A percentile compares a stretch with the other conserved stretches of the same genome.
These are phyloP conservation scores for Eupsittula cactorum DNA, from an alignment of 2,113 vertebrate genomes.

Conservation along the genomic window DNA sequence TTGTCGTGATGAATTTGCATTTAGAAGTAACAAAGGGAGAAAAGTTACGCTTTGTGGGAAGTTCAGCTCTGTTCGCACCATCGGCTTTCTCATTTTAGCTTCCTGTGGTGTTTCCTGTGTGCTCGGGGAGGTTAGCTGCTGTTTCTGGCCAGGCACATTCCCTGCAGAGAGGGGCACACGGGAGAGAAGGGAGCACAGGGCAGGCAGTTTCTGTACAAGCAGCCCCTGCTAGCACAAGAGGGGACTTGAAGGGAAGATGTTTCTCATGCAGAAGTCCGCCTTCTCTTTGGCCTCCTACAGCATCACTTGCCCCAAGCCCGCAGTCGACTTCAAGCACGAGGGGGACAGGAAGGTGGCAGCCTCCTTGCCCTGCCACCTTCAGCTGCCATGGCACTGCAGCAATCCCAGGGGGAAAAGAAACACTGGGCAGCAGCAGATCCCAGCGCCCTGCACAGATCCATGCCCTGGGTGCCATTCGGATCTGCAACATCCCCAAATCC, in stretches of 20 bases:
- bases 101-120: background rate
- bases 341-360: background rate
- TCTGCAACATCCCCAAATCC: background rate
- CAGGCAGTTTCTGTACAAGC: background rate
- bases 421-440: background rate
- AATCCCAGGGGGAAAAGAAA: background rate
- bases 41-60: conserved; percentile 31
- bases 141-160: background rate
- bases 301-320: fast-evolving
- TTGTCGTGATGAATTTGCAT: background rate
- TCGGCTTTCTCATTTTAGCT: background rate
- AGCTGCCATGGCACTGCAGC: no score
- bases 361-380: background rate
- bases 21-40: background rate
- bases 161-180: background rate
- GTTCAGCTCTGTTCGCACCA: background rate
- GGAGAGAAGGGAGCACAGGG: background rate
- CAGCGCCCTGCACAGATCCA: fast-evolving
- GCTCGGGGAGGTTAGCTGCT: background rate
- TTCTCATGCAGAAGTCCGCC: background rate
- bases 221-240: background rate
- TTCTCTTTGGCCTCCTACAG: background rate
- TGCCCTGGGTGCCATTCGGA: fast-evolving
- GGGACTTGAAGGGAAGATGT: background rate
- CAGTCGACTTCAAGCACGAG: background rate